phyloP scores from a whole-genome alignment of 2,113 vertebrate species.

The Gorsachius goisagi region DNA sequence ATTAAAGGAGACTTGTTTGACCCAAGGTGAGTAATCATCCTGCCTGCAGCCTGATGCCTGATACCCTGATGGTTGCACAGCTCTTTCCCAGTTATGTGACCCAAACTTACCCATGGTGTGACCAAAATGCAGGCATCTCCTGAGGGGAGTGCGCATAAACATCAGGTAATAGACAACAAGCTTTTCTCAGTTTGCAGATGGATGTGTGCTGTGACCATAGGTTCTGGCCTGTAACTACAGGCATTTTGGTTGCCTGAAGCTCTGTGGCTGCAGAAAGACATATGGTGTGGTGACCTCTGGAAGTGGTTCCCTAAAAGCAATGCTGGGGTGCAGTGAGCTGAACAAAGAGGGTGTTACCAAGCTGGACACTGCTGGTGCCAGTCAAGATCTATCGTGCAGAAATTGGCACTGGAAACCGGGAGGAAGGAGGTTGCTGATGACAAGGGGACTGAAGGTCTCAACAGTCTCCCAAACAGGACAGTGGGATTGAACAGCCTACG shows the following conservation, averaged over 20 bases:
- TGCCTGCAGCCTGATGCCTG: background rate
- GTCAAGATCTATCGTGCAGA: background rate
- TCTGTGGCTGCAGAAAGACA: background rate
- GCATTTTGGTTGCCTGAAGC: background rate
- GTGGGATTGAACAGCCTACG: background rate
- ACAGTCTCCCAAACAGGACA: background rate
- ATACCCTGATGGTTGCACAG: background rate
- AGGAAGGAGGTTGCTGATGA: background rate
- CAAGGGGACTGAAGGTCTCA: background rate
- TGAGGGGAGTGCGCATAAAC: background rate
- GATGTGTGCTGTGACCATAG: background rate
- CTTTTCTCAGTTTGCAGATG: background rate
- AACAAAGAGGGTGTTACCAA: accelerated
- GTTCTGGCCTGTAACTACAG: background rate
- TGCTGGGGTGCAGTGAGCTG: background rate
- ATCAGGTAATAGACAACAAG: background rate
- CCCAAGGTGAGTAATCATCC: background rate
- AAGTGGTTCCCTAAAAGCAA: background rate
- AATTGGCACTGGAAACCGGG: background rate
- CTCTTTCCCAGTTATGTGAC: background rate
- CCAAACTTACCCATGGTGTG: background rate
- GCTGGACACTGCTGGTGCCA: background rate
- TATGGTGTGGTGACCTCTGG: background rate
- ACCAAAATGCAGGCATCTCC: background rate
- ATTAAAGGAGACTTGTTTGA: background rate